Base-by-base conservation (phyloP, 2,113 vertebrate genomes). In the Solenodon paradoxus region DNA sequence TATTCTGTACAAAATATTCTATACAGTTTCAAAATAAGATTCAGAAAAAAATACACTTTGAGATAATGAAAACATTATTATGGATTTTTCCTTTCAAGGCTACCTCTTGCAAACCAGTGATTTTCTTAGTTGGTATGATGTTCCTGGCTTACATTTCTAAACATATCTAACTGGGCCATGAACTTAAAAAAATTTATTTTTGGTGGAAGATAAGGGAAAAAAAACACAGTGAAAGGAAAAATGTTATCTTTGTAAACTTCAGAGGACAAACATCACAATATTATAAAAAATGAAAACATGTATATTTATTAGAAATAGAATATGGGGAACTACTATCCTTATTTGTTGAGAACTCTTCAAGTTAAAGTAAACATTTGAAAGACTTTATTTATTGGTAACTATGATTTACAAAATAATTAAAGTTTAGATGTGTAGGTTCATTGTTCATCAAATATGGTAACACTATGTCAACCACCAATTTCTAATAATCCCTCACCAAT, bases 21-120 rank as follows among this genome's bases (percentile, higher is more conserved):
- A 59, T 12, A 79, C 2, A 86, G 81, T 81, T 86, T 79, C 57
- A 95, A 61, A 81, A 87, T 81, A 94, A 80, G 55, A 75, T 30
- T 45, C 32, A 79, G 32, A 45, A 22, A 53, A 51, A n/a, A 51
- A 49, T 10, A 20, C 30, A 90, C 66, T 71, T 90, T 71, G 26
- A 94, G 77, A 90, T 51, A 96, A 95, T 68, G 77, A 78, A 95
- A 91, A 74, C 40, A 94, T 63, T 85, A 17, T 66, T 55, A 87
- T 0, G 72, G 75, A 59, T 55, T 95, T 64, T 40, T 96, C 32
- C 88, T 90, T 92, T 75, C 19, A 3, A 93, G 24, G 79, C 75
- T 96, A 64, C 17, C 74, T 57, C 45, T 75, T 57, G 15, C n/a
- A 92, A 92, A 61, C 7, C 38, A 85, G 0, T 88, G 42, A 71